Base-by-base conservation (phyloP, 2,797 vertebrate genomes). In the Manis pentadactyla region DNA sequence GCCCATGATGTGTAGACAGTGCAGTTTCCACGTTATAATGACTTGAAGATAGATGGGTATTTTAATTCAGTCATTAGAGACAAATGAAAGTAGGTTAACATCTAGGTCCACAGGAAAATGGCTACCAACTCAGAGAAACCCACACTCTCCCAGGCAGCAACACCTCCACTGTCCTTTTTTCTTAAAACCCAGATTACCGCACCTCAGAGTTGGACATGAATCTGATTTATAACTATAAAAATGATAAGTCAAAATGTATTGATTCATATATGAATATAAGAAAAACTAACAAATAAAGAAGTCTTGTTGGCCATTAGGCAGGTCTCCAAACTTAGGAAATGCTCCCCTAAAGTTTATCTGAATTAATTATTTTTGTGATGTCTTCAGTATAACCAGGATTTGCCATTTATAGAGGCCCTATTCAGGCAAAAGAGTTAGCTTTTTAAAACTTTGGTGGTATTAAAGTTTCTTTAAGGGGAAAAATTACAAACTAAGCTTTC, bases 41-140 rank as follows among this genome's bases (percentile, higher is more conserved):
- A 81, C 51, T 93, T 85, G 64, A 42, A 85, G 81, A 64, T 73
- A 93, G 37, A 71, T 0, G 12, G 37, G 57, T 42, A 82, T 91
- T 86, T 94, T 81, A 90, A 87, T 73, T 90, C 42, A 78, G 66
- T 34, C 74, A 57, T 53, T 74, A 71, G 66, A 96, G 57, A 78
- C 51, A 84, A 92, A 57, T 53, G 14, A 57, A 87, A 88, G 87
- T 37, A 90, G 37, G 59, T 37, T 87, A 94, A 37, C 46, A 34
- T 79, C 46, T 55, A 42, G 7, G 6, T 86, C 51, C 64, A 87
- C 39, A 81, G 63, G 90, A 61, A 82, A 57, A 61, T 7, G 66
- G 77, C 63, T 87, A 82, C 73, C 55, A 63, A 37, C 75, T 94
- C 78, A 53, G 25, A 55, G 46, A 84, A 90, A 42, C 19, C 46